Evolutionary conservation across 1,140 invertebrate species (phyloP), one percentile per base, ranked within the genome.

Genomic region (Ceratosolen fusciceps): DNA sequence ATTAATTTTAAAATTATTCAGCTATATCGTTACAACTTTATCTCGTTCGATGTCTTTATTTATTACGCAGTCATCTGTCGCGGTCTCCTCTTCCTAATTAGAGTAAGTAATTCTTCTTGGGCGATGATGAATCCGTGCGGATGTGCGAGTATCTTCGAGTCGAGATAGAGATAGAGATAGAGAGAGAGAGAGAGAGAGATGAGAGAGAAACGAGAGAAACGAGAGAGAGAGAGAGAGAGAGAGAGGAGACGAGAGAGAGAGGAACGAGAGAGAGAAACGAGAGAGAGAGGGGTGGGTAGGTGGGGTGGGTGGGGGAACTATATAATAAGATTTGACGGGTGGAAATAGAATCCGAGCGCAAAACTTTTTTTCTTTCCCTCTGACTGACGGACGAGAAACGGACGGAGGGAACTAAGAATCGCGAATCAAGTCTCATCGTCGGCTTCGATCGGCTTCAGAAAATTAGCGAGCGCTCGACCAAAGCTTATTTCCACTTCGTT

Each of bases 401-500:
- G n/a, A 60, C 2, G 58, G 16, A 24, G 29, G 58, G 58, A 31
- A 4, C 19, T 60, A 31, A 60, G 58, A 31, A 54, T 37, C 26
- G 21, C 31, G 24, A 39, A 0, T 19, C 54, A 39, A 37, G 58
- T 49, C 29, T 49, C 56, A n/a, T 70, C 74, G 47, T n/a, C 70
- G 21, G 14, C 65, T 80, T 80, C 73, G 79, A 81, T 85, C 83
- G 79, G 80, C 80, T 76, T 70, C 74, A 70, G 76, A 77, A 83
- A 87, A 85, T 84, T 83, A 84, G 84, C 78, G 82, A 82, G 82
- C 14, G 14, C 21, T 24, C 79, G 82, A 82, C 83, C 80, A 80
- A 83, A 74, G 83, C 81, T 87, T 85, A 86, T 84, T 87, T 87
- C 83, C 85, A 85, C 82, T 82, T 84, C 80, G 83, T 86, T 87